Evolutionary conservation across 1,140 invertebrate species (phyloP), one percentile per base, ranked within the genome.

Genomic region (Ostrea edulis): DNA sequence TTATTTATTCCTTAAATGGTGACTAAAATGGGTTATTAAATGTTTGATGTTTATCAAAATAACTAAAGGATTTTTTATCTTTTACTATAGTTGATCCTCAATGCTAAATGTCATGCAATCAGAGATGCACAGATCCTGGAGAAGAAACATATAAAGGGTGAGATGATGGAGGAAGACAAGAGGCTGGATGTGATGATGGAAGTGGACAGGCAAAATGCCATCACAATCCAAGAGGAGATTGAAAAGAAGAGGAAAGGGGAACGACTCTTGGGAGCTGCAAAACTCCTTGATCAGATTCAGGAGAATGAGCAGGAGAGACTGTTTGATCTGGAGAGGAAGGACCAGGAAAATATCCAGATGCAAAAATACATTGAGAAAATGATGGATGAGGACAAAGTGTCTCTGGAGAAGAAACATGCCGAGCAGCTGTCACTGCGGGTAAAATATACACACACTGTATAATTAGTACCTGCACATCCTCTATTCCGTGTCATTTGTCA

Each of bases 71-170:
- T 54, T 20, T n/a, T n/a, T 5, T 68, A 51, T 20, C 84, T 86
- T 62, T 84, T 29, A 29, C 87, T 90, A 54, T 90, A 95, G 95
- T 83, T 95, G 51, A 95, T 95, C 51, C 89, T 94, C 58, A 95
- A 95, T 91, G 95, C 95, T 22, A 95, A 95, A 90, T 95, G 94
- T 83, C 95, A 95, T 90, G 94, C 95, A 0, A 95, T 95, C 81
- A 88, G 95, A 85, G 95, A 95, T 91, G 95, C 95, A 51, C 95
- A 95, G 90, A 91, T 95, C 5, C 87, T 94, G 51, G 95, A 95
- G 92, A 95, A 95, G 86, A 90, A 92, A 17, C 91, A 93, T 82
- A 94, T 95, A 35, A 90, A 92, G 54, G 88, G 87, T 35, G 95
- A 95, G 89, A 93, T 95, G 92, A 90, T 87, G 25, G 92, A 92